Percentiles rank a stretch among this genome's conserved stretches.
Conservation (phyloP, 2,797 vertebrate genomes). For the Micromesistius poutassou region DNA sequence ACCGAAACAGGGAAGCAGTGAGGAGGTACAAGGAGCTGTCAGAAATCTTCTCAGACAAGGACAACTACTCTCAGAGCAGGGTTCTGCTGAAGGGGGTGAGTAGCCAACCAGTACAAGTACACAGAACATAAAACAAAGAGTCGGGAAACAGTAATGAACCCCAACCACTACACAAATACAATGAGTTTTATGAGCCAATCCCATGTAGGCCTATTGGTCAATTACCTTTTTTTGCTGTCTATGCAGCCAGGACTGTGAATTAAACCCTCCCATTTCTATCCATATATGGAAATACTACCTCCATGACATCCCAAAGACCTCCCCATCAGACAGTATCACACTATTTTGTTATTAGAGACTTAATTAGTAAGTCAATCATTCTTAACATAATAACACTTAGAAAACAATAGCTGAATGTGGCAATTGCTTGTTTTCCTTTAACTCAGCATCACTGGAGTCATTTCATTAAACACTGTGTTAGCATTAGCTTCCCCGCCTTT, state of each 20-base stretch:
- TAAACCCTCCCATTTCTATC: too few species aligned
- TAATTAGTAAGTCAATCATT: too few species aligned
- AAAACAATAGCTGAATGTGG: too few species aligned
- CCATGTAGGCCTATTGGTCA: neutral
- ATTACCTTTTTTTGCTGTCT: too few species aligned
- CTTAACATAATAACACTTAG: too few species aligned
- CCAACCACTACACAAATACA: neutral
- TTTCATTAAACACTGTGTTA: conserved; percentile 14
- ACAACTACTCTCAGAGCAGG: conserved; percentile 89
- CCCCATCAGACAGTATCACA: too few species aligned
- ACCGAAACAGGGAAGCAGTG: conserved; percentile 71
- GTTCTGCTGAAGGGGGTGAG: conserved; percentile 83
- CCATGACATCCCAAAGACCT: too few species aligned
- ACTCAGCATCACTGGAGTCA: too few species aligned
- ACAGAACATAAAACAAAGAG: neutral
- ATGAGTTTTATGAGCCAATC: neutral
- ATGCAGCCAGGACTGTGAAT: too few species aligned
- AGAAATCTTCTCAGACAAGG: conserved; percentile 85
- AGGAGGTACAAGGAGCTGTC: conserved; percentile 80
- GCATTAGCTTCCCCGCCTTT: conserved; percentile 42
- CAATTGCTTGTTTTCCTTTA: too few species aligned
- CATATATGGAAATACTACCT: too few species aligned
- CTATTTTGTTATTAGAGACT: too few species aligned
- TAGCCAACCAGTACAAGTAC: neutral
- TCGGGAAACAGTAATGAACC: neutral